Evolutionary conservation across 2,113 vertebrate species (phyloP), one percentile per base, ranked within the genome.

Genomic region (Aldabrachelys gigantea): DNA sequence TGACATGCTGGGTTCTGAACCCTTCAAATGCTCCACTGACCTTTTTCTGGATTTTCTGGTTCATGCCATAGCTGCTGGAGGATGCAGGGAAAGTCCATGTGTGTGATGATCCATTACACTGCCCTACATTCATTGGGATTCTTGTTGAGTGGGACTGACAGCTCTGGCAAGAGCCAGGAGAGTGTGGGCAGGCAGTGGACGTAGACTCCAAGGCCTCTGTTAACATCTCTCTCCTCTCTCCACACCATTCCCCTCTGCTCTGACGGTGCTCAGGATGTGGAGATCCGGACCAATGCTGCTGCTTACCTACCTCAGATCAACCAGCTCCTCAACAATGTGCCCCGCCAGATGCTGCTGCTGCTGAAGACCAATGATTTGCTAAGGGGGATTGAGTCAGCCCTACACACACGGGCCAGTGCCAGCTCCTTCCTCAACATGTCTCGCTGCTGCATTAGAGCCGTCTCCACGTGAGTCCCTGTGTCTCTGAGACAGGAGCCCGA

Each of bases 341-440:
- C 99, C 0, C 99, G 99, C 11, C 99, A 99, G 98, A 99, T 99
- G 99, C 98, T 99, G 93, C 98, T 99, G 88, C 98, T 99, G 92
- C 98, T 99, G 92, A 99, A 99, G 98, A 99, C 99, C 97, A 99
- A 99, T 1, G 99, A 99, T 97, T 98, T 99, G 41, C 97, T 99
- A 91, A 98, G 99, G 4, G 99, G 99, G 86, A 99, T 99, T 1
- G 99, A 99, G 98, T 99, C 98, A 3, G 96, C 99, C 13, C 96
- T 99, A 89, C 98, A 98, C 91, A 99, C 99, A 1, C 97, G 99
- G 0, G 99, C 99, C 88, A 98, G 98, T 1, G 99, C 99, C 96
- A 99, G 99, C 72, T 99, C 99, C 94, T 99, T 99, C 97, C 98
- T 99, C 98, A 99, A 98, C 98, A 99, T 99, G 99, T 99, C 99